These are phyloP conservation scores for Pomacea maculata DNA, from an alignment of 1,140 invertebrate species.

Conservation along the genomic window DNA sequence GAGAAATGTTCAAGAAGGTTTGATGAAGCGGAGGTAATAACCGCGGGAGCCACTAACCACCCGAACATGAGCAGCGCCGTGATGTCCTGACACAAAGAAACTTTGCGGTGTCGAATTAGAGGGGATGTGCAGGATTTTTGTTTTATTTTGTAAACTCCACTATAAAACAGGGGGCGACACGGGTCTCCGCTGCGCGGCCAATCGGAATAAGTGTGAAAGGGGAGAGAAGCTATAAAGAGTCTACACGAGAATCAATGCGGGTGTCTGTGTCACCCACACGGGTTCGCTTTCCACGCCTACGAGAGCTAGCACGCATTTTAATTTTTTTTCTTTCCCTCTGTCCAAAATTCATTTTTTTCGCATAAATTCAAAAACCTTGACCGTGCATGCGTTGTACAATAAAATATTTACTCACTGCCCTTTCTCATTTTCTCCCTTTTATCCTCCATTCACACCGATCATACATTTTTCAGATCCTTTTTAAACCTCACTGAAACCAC, in stretches of 20 bases:
- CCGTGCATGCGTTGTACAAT: background rate
- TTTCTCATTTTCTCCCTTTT: background rate
- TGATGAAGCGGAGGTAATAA: too few relatives aligned
- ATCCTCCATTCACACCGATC: background rate
- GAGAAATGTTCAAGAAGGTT: too few relatives aligned
- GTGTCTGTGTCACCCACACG: background rate
- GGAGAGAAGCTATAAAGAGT: background rate
- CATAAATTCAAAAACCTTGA: too few relatives aligned
- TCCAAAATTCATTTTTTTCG: background rate
- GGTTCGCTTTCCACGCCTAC: background rate
- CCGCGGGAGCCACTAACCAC: too few relatives aligned
- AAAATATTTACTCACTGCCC: background rate
- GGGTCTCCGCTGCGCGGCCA: background rate
- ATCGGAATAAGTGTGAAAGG: background rate
- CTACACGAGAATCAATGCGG: background rate
- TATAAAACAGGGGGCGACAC: background rate
- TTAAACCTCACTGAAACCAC: too few relatives aligned
- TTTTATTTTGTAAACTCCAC: background rate
- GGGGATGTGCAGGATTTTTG: too few relatives aligned
- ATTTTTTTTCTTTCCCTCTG: background rate
- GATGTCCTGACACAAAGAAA: background rate
- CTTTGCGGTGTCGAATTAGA: background rate
- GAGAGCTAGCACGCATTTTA: too few relatives aligned
- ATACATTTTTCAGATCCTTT: background rate
- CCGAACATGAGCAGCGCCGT: background rate